These are phyloP conservation scores for Petrocephalus sullivani DNA, from an alignment of 2,797 vertebrate species.

Conservation along the genomic window DNA sequence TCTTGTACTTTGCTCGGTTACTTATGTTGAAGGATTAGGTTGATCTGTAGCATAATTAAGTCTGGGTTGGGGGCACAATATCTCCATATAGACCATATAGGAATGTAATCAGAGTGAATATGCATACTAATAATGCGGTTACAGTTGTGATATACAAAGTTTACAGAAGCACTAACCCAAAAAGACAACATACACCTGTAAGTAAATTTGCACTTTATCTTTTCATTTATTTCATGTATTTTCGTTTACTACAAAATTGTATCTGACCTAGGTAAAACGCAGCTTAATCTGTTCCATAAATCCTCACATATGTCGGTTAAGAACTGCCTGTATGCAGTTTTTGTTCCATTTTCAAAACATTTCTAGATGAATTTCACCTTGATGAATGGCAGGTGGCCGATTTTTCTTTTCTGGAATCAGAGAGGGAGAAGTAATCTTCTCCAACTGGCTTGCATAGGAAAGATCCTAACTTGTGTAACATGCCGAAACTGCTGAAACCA, in stretches of 20 bases:
- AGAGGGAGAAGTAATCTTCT: neutral
- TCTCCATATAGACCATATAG: neutral
- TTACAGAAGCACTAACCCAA: neutral
- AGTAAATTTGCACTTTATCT: neutral
- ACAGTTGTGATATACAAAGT: neutral
- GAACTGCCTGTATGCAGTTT: neutral
- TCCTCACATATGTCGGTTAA: neutral
- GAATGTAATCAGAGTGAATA: neutral
- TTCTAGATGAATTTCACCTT: neutral
- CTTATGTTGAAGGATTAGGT: neutral
- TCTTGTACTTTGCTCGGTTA: no score
- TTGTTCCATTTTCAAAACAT: neutral
- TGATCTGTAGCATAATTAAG: neutral
- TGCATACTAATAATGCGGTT: neutral
- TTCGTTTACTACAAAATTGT: neutral
- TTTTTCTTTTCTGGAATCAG: neutral
- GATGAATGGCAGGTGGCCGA: neutral
- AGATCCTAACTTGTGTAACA: neutral
- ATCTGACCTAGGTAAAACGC: neutral
- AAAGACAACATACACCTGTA: neutral
- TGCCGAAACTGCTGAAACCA: neutral
- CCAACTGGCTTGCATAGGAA: neutral
- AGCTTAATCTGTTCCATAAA: neutral
- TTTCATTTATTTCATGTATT: neutral
- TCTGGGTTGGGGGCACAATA: neutral